Base-by-base conservation (phyloP, 1,140 invertebrate species). In the Cherax destructor region DNA sequence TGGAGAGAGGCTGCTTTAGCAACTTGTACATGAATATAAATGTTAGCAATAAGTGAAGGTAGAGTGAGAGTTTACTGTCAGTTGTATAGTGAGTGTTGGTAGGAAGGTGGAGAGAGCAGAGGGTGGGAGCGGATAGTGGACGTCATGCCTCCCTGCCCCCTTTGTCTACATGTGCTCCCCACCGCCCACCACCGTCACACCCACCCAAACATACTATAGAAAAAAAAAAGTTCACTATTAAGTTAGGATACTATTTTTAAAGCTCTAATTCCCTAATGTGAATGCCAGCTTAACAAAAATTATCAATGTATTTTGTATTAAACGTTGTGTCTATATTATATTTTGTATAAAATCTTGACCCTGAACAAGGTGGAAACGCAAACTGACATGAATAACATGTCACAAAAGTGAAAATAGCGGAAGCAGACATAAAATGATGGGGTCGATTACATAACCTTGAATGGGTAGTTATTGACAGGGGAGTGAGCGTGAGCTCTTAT, bases 91-190 rank as follows among this genome's bases (percentile, higher is more conserved):
- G 1, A 59, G 9, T 69, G 65, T 69, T 11, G 65, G 65, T 74
- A 10, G 69, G 69, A 6, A 21, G 69, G 65, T 11, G 18, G 16
- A 9, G 24, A 30, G 69, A 18, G 5, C 18, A 65, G 61, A 21
- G 69, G 69, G 69, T 74, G 69, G 69, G n/a, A 74, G 69, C 69
- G 69, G 69, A 74, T 74, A 74, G 69, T 74, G 69, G 69, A 74
- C 69, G 69, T 74, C 30, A 74, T n/a, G 69, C 69, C 65, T 74
- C 69, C 69, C 69, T 74, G 69, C 69, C 30, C 65, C 69, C 69
- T 74, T 74, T 74, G 69, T 74, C 69, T 30, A 6, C 69, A n/a
- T 30, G n/a, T 30, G 6, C 1, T 9, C 65, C 69, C 69, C 69
- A 30, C 69, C 69, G 69, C 69, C 69, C 69, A 74, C 69, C 9